These are phyloP conservation scores for Hirudinaria manillensis DNA, from an alignment of 2,888 invertebrate genomes.

Conservation along the genomic window DNA sequence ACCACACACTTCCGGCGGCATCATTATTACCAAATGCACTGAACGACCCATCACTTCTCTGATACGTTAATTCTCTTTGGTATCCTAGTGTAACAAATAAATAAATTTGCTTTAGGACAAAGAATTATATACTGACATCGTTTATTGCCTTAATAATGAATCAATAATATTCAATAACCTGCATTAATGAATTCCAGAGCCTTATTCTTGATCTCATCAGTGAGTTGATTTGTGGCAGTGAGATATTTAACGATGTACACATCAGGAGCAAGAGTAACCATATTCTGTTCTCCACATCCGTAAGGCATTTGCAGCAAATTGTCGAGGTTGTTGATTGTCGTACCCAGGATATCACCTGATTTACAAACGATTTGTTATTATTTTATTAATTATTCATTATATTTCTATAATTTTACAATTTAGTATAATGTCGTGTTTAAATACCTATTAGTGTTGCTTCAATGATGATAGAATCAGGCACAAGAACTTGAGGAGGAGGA, in stretches of 20 bases:
- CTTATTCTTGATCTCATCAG: slow-evolving; percentile 63
- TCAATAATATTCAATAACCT: slow-evolving; percentile 51
- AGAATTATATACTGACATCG: not conserved
- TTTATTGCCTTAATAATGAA: too few species aligned
- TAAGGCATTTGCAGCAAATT: slow-evolving; percentile 72
- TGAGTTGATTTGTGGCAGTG: slow-evolving; percentile 66
- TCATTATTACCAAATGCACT: slow-evolving; percentile 73
- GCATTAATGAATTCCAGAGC: slow-evolving; percentile 62
- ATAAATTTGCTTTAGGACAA: not conserved
- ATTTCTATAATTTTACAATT: not conserved
- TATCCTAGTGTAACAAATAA: slow-evolving; percentile 59
- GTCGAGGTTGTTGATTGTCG: slow-evolving; percentile 70
- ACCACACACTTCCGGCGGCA: slow-evolving; percentile 72
- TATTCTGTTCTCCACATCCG: slow-evolving; percentile 88
- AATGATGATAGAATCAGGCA: slow-evolving; percentile 67
- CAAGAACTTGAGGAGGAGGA: slow-evolving; percentile 63
- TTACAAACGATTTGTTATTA: not conserved
- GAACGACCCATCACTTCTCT: slow-evolving; percentile 80
- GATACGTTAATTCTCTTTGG: slow-evolving; percentile 82
- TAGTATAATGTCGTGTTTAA: not conserved
- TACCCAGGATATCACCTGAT: slow-evolving; percentile 71
- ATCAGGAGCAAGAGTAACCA: slow-evolving; percentile 83
- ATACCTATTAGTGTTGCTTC: slow-evolving; percentile 62
- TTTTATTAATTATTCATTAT: not conserved
- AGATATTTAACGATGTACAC: slow-evolving; percentile 81